Base-by-base conservation (phyloP, 2,888 invertebrate species). In the Caprella mutica region DNA sequence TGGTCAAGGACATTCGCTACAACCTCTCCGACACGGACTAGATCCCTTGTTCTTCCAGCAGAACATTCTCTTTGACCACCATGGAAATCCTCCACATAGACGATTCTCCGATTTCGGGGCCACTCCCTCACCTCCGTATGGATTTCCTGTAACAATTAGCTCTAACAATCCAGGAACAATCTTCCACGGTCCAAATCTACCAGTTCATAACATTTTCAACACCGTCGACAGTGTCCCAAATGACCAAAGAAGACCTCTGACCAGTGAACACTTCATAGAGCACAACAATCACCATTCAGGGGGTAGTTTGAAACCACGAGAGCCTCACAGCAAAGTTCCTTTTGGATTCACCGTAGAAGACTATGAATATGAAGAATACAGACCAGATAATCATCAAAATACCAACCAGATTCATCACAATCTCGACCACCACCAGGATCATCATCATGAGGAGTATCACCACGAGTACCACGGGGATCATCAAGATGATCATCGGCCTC, bases 341-440 rank as follows among this genome's bases (percentile, higher is more conserved):
- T 48, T 48, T 29, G 48, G 30, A 30, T 48, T 30, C 17, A 30
- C 30, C 17, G 48, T 19, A 19, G 48, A 26, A 29, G 48, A n/a
- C n/a, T n/a, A n/a, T n/a, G n/a, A n/a, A n/a, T n/a, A n/a, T n/a
- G n/a, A n/a, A n/a, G n/a, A n/a, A n/a, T n/a, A n/a, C n/a, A n/a
- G n/a, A n/a, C n/a, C n/a, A n/a, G n/a, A n/a, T n/a, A n/a, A n/a
- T n/a, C n/a, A n/a, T n/a, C n/a, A n/a, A n/a, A n/a, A n/a, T n/a
- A n/a, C n/a, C n/a, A n/a, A n/a, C n/a, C n/a, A n/a, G n/a, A n/a
- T n/a, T n/a, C n/a, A n/a, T n/a, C n/a, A n/a, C n/a, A n/a, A n/a
- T n/a, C n/a, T n/a, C n/a, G n/a, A n/a, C n/a, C n/a, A n/a, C n/a
- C n/a, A n/a, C n/a, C n/a, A n/a, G n/a, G n/a, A n/a, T n/a, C n/a